Percentiles rank a stretch among this genome's conserved stretches.
phyloP scores from a whole-genome alignment of 1,140 invertebrate genomes.

The Lepidurus apus region DNA sequence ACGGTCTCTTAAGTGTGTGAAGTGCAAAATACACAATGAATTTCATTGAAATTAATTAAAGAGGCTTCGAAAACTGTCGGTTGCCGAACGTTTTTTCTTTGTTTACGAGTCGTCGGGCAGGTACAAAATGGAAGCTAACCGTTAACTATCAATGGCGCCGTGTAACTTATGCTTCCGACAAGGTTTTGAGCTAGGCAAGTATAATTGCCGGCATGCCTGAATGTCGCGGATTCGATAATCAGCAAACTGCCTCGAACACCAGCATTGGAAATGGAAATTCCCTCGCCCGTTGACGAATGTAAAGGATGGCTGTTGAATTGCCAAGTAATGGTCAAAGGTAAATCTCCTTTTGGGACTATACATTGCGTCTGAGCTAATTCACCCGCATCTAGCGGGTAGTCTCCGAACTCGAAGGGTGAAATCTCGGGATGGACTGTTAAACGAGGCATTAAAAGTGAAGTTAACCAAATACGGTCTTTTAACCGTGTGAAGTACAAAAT shows the following conservation, averaged over 20 bases:
- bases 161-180: slow-evolving; percentile 55
- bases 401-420: slow-evolving; percentile 56
- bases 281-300: slow-evolving; percentile 43
- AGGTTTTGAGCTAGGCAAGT: slow-evolving; percentile 69
- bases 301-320: slow-evolving; percentile 30
- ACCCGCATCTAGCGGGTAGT: slow-evolving; percentile 52
- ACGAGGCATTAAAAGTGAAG: not conserved
- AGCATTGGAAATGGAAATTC: slow-evolving; percentile 47
- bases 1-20: not conserved
- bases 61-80: not conserved
- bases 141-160: slow-evolving; percentile 59
- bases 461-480: not conserved
- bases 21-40: not conserved
- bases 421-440: slow-evolving; percentile 55
- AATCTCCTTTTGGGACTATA: slow-evolving; percentile 45
- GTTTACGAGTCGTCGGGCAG: slow-evolving; percentile 36
- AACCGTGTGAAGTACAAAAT: not conserved
- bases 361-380: slow-evolving; percentile 42
- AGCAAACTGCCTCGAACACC: slow-evolving; percentile 53
- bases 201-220: slow-evolving; percentile 56
- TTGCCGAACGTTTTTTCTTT: not conserved
- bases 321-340: slow-evolving; percentile 47
- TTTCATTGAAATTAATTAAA: not conserved
- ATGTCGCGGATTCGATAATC: slow-evolving; percentile 49
- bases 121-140: no score